phyloP scores from a whole-genome alignment of 2,797 vertebrate species.

The Gallirallus australis region DNA sequence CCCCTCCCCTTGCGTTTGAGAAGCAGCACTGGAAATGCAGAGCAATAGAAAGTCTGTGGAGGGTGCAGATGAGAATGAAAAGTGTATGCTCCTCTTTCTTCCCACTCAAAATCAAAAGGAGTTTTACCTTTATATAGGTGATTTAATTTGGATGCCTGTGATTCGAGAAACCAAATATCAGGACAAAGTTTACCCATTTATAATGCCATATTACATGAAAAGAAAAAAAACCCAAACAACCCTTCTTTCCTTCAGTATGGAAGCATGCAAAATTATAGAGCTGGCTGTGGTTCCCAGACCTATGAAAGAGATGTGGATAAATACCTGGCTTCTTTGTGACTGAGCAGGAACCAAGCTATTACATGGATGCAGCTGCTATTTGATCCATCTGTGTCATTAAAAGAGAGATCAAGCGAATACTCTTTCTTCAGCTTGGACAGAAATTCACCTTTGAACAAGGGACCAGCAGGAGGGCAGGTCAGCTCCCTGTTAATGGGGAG shows the following conservation, averaged over 20 bases:
- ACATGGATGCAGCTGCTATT: not conserved
- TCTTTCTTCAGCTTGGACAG: not conserved
- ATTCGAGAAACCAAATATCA: not conserved
- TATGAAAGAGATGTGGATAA: not conserved
- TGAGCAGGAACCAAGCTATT: not conserved
- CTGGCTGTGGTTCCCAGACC: not conserved
- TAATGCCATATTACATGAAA: not conserved
- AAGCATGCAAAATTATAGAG: not conserved
- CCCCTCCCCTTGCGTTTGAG: accelerated
- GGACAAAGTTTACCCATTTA: not conserved
- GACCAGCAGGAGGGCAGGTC: not conserved
- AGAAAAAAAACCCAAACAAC: not conserved
- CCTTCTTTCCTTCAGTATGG: not conserved
- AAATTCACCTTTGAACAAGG: not conserved
- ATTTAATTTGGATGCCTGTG: not conserved
- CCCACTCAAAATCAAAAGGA: not conserved
- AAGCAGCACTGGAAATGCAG: not conserved
- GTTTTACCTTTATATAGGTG: not conserved
- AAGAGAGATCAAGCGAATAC: not conserved
- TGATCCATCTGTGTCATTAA: not conserved
- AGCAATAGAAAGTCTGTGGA: not conserved
- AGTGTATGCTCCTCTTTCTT: not conserved
- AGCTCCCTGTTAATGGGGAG: not conserved
- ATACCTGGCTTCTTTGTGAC: not conserved
- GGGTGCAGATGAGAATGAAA: not conserved